Conservation (phyloP, 2,888 invertebrate species). For the Lasiommata megera region DNA sequence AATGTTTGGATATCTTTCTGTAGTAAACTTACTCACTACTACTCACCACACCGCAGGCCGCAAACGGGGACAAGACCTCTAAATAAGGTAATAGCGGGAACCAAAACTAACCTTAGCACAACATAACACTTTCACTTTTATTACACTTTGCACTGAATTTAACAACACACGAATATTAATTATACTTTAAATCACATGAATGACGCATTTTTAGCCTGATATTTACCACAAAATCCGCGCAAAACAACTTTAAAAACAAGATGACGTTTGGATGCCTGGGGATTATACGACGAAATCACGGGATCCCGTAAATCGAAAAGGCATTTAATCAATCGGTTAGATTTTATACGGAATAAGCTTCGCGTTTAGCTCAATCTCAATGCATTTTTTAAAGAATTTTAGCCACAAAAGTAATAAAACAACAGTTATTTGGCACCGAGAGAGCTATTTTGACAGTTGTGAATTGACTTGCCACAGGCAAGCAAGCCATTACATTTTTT, state of each 20-base stretch:
- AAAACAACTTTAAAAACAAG: conserved; percentile 66
- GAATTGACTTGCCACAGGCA: conserved; percentile 34
- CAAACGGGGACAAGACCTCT: conserved; percentile 46
- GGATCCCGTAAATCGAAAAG: conserved; percentile 32
- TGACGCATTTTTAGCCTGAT: conserved; percentile 24
- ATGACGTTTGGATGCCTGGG: conserved; percentile 58
- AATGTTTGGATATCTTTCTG: conserved; percentile 56
- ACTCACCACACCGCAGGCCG: conserved; percentile 73
- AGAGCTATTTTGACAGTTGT: conserved; percentile 62
- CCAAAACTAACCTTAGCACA: conserved; percentile 72
- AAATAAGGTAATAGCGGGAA: conserved; percentile 66
- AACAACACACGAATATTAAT: conserved; percentile 17
- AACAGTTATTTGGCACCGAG: conserved; percentile 73
- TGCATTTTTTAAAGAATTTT: conserved; percentile 43
- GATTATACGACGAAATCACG: conserved; percentile 43
- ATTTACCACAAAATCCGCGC: conserved; percentile 42
- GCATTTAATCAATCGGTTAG: conserved; percentile 30
- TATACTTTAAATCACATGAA: conserved; percentile 20
- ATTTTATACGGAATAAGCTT: conserved; percentile 33
- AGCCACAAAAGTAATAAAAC: conserved; percentile 53
- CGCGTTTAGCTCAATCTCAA: conserved; percentile 64
- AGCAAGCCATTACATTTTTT: conserved; percentile 9
- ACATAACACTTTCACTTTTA: conserved; percentile 44
- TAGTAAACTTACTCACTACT: conserved; percentile 66
- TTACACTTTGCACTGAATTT: conserved; percentile 27